phyloP scores from a whole-genome alignment of 2,888 invertebrate species.

The Aproaerema taeniolella region DNA sequence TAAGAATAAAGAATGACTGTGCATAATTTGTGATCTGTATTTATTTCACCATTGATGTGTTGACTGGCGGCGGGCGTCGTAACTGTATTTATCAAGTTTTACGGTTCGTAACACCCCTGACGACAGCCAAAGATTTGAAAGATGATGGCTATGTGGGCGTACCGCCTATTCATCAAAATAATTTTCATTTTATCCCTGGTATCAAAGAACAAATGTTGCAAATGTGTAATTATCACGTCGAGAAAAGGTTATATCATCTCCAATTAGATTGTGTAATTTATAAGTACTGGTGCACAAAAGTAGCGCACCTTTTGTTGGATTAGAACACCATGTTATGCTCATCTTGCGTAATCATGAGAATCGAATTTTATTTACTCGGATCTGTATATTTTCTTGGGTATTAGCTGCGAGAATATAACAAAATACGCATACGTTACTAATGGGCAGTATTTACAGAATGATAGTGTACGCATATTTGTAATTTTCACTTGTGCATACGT shows the following conservation, averaged over 20 bases:
- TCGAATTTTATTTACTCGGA: conserved; percentile 30
- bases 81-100: conserved; percentile 25
- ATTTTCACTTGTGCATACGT: conserved; percentile 13
- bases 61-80: conserved; percentile 35
- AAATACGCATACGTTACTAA: conserved; percentile 8
- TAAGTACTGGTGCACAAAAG: conserved; percentile 47
- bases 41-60: conserved; percentile 40
- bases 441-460: conserved; percentile 2
- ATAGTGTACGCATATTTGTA: conserved; percentile 9
- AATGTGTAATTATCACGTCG: conserved; percentile 44
- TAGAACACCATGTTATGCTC: conserved; percentile 43
- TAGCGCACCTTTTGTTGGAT: conserved; percentile 56
- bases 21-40: conserved; percentile 37
- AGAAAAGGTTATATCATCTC: conserved; percentile 47
- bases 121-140: conserved; percentile 31
- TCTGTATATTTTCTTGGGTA: conserved; percentile 26
- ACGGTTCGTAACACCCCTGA: conserved; percentile 5
- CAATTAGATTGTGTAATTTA: conserved; percentile 46
- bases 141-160: conserved; percentile 39
- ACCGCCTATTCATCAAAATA: conserved; percentile 40
- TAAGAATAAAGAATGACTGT: conserved; percentile 34
- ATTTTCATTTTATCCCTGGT: conserved; percentile 23
- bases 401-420: conserved; percentile 22
- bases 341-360: conserved; percentile 48
- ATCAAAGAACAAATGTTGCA: conserved; percentile 31